Base-by-base conservation (phyloP, 1,140 invertebrate genomes). In the Oscheius sp. region DNA sequence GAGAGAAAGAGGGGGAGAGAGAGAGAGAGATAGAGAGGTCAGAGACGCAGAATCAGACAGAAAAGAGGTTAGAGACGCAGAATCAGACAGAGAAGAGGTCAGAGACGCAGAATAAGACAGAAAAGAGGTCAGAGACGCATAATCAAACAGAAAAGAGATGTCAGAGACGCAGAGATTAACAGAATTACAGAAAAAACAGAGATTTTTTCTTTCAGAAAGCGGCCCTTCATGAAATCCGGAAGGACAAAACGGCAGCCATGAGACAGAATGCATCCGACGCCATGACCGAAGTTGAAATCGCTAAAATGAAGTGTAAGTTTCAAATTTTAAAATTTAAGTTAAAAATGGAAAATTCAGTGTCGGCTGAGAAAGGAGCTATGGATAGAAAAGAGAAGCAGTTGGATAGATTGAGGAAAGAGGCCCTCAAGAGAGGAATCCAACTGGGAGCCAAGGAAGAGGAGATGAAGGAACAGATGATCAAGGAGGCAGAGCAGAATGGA, bases 371-470 rank as follows among this genome's bases (percentile, higher is more conserved):
- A 23, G 52, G 38, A n/a, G 58, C 36, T 4, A 71, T 32, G 4
- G 59, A 36, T 15, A 63, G 32, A 29, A 58, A 64, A 35, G 61
- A 71, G 31, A 71, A 63, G 42, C 52, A 71, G 32, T 23, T 71
- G 36, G 58, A 71, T 20, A 36, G 59, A 18, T 34, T 71, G 31
- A 58, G 58, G 29, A 71, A 71, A n/a, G 52, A 63, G 29, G 58
- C 36, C 18, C 45, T 71, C 23, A 15, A 71, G 58, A 15, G 35
- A 18, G 68, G 67, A 18, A 49, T 68, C 4, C 52, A 59, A 26
- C 55, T 59, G 1, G 66, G 49, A 2, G 34, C 20, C 0, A 29
- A 68, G n/a, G 67, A 61, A 20, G 28, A 68, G 18, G 20, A 34
- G 28, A 35, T 59, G 49, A 55, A 55, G 23, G 49, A 35, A 49